Evolutionary conservation across 92 coral and sea anemone genomes (phyloP).

Genomic region (Blastomussa wellsi): DNA sequence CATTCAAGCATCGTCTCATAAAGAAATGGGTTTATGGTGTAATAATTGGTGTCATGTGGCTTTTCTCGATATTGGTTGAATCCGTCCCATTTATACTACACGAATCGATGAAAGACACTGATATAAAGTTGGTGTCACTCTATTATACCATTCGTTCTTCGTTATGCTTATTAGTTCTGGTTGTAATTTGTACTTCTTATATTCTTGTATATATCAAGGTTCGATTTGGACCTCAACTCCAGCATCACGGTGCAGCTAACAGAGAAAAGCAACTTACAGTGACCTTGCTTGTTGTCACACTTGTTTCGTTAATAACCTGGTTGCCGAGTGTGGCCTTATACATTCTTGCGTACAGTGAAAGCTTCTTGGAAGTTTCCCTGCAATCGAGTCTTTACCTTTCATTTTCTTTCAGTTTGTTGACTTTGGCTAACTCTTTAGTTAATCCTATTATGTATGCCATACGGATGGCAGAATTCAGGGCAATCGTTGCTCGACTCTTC

Average conservation of each 20-base stretch:
- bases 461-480: background rate
- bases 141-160: background rate
- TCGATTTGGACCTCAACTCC: background rate
- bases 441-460: conserved; percentile 26
- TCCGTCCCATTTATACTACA: background rate
- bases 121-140: background rate
- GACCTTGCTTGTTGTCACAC: conserved; percentile 6
- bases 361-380: background rate
- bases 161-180: background rate
- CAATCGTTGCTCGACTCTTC: background rate
- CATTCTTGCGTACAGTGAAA: background rate
- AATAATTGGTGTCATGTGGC: background rate
- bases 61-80: background rate
- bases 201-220: background rate
- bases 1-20: background rate
- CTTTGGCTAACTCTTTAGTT: conserved; percentile 19
- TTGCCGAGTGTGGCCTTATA: background rate
- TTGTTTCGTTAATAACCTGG: conserved; percentile 5
- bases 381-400: background rate
- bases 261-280: conserved; percentile 4
- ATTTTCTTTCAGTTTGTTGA: background rate
- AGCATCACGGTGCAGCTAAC: background rate
- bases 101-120: background rate
- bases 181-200: conserved; percentile 3
- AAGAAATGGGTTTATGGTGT: background rate